Conservation (phyloP, 2,113 vertebrate species). For the Mustela nigripes region DNA sequence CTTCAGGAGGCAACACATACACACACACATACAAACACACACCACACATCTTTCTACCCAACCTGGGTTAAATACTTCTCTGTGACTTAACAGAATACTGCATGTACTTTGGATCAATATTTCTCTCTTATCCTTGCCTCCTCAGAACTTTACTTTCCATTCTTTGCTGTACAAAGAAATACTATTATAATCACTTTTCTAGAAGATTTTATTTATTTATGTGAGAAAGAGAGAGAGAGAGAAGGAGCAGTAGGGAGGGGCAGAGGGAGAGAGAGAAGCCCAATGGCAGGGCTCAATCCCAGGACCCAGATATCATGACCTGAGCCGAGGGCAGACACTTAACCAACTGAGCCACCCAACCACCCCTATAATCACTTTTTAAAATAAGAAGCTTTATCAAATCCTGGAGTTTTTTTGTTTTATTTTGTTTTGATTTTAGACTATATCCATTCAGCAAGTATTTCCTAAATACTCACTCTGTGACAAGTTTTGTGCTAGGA, state of each 20-base stretch:
- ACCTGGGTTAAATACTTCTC: neutral
- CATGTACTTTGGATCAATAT: neutral
- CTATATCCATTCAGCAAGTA: neutral
- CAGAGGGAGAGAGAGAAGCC: too few relatives aligned
- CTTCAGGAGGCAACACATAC: neutral
- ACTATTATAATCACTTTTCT: neutral
- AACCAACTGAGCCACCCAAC: too few relatives aligned
- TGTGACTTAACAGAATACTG: neutral
- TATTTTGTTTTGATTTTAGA: too few relatives aligned
- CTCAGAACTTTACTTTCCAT: neutral
- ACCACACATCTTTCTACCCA: neutral
- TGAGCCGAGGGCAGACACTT: too few relatives aligned
- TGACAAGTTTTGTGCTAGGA: neutral
- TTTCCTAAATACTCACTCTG: neutral
- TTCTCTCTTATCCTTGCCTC: neutral
- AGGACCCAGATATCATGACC: too few relatives aligned
- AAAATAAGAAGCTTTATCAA: neutral
- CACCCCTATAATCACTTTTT: too few relatives aligned
- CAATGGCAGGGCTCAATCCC: too few relatives aligned
- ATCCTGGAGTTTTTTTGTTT: neutral
- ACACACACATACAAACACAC: neutral
- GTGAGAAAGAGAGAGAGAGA: too few relatives aligned
- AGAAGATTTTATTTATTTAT: too few relatives aligned
- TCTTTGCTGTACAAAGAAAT: neutral
- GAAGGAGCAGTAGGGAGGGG: too few relatives aligned